Evolutionary conservation across 1,140 invertebrate genomes (phyloP).

Genomic region (Hyphantria cunea): DNA sequence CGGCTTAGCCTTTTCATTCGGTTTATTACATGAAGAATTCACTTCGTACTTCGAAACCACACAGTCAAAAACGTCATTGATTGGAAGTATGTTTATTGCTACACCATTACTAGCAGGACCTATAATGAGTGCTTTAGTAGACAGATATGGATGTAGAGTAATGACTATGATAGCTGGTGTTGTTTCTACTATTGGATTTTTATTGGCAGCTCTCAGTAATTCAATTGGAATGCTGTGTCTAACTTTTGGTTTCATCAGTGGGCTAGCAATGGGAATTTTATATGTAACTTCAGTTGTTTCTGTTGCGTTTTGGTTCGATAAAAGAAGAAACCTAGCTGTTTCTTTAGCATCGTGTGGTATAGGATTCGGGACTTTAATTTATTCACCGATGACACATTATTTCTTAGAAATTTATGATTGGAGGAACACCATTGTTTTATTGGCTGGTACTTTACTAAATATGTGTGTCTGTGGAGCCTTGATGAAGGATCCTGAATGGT

Average conservation of each 20-base stretch:
- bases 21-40: conserved; percentile 92
- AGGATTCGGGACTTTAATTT: conserved; percentile 86
- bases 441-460: conserved; percentile 92
- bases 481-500: conserved; percentile 92
- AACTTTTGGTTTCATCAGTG: conserved; percentile 93
- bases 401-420: conserved; percentile 89
- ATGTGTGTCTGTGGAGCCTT: conserved; percentile 93
- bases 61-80: conserved; percentile 91
- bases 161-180: conserved; percentile 91
- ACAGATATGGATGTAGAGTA: conserved; percentile 91
- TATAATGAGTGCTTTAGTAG: conserved; percentile 92
- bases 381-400: conserved; percentile 88
- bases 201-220: conserved; percentile 87
- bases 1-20: conserved; percentile 95
- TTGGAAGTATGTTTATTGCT: conserved; percentile 93
- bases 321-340: conserved; percentile 93
- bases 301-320: conserved; percentile 98
- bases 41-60: conserved; percentile 89
- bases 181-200: conserved; percentile 88
- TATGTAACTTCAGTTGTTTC: conserved; percentile 94
- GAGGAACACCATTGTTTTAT: conserved; percentile 90
- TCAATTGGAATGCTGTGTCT: conserved; percentile 89
- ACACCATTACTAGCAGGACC: conserved; percentile 93
- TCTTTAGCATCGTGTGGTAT: conserved; percentile 71
- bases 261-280: conserved; percentile 91